phyloP scores from a whole-genome alignment of 2,113 vertebrate genomes.

The Lepisosteus oculatus region DNA sequence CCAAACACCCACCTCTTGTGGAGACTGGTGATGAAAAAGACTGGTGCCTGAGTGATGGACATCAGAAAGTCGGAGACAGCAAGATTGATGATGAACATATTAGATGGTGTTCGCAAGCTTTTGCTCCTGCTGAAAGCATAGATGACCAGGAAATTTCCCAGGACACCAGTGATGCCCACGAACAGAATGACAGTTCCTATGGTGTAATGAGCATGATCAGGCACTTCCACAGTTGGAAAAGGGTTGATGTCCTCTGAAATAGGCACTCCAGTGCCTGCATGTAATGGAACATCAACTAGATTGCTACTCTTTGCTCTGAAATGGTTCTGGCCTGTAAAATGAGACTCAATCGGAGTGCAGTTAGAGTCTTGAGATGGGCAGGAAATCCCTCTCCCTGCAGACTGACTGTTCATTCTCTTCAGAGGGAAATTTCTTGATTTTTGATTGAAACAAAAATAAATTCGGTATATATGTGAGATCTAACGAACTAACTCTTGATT shows the following conservation, averaged over 20 bases:
- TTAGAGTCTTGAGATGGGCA: constrained; percentile 27
- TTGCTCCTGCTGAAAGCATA: constrained; percentile 41
- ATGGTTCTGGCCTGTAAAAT: constrained; percentile 1
- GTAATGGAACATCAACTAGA: constrained; percentile 13
- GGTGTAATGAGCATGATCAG: constrained; percentile 45
- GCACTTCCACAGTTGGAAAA: constrained; percentile 40
- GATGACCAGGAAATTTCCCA: constrained; percentile 44
- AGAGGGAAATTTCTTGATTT: background rate
- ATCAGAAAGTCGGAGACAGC: constrained; percentile 17
- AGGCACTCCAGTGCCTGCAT: constrained; percentile 12
- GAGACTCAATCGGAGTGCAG: constrained; percentile 25
- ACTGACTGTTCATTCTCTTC: constrained; percentile 19
- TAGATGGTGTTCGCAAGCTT: constrained; percentile 2
- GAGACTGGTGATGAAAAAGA: constrained; percentile 9
- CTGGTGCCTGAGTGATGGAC: constrained; percentile 10
- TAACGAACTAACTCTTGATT: background rate
- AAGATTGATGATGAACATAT: constrained; percentile 17
- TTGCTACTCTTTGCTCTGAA: constrained; percentile 16
- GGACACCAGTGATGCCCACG: constrained; percentile 40
- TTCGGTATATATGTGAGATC: background rate
- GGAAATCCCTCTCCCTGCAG: constrained; percentile 20
- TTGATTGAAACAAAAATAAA: background rate
- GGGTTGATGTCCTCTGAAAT: background rate
- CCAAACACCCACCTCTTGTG: constrained; percentile 54
- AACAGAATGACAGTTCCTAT: constrained; percentile 41